A percentile compares a stretch with the other conserved stretches of the same genome.
These are phyloP conservation scores for Bradypodion pumilum DNA, from an alignment of 2,797 vertebrate species.

Conservation along the genomic window DNA sequence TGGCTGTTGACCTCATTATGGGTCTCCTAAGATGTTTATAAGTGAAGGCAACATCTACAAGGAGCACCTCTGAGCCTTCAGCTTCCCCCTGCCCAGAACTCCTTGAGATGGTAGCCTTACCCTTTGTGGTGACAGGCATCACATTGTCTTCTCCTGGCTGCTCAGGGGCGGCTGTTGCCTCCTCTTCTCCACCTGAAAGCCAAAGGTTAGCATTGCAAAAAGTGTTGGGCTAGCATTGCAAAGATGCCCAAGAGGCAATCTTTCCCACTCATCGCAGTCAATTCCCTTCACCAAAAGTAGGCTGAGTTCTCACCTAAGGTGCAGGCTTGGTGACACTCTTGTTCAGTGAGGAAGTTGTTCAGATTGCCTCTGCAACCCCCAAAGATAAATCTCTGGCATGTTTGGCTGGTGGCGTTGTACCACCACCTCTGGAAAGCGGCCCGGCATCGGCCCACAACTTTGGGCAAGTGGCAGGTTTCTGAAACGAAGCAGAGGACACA, in stretches of 20 bases:
- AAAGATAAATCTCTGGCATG: slow-evolving; percentile 76
- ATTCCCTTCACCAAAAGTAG: too few relatives aligned
- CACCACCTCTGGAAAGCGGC: slow-evolving; percentile 75
- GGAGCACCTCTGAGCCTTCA: not conserved
- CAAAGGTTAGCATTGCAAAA: not conserved
- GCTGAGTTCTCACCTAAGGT: slow-evolving; percentile 48
- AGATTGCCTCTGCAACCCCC: slow-evolving; percentile 80
- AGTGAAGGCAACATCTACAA: not conserved
- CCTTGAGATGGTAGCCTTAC: not conserved
- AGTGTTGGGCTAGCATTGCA: not conserved
- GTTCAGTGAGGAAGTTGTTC: slow-evolving; percentile 73
- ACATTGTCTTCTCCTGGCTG: not conserved
- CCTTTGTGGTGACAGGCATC: not conserved
- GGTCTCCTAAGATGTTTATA: not conserved
- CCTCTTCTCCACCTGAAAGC: not conserved
- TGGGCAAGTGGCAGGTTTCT: slow-evolving; percentile 73
- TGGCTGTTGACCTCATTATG: too few relatives aligned
- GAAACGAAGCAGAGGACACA: slow-evolving; percentile 22
- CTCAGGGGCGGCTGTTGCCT: not conserved
- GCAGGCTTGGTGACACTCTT: slow-evolving; percentile 69
- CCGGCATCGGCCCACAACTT: slow-evolving; percentile 75
- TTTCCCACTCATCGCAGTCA: too few relatives aligned
- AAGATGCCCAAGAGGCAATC: too few relatives aligned
- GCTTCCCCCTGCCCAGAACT: not conserved
- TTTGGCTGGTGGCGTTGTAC: slow-evolving; percentile 63